A percentile compares a stretch with the other conserved stretches of the same genome.
Conservation (phyloP, 2,888 invertebrate species). For the Gnatocerus cornutus region DNA sequence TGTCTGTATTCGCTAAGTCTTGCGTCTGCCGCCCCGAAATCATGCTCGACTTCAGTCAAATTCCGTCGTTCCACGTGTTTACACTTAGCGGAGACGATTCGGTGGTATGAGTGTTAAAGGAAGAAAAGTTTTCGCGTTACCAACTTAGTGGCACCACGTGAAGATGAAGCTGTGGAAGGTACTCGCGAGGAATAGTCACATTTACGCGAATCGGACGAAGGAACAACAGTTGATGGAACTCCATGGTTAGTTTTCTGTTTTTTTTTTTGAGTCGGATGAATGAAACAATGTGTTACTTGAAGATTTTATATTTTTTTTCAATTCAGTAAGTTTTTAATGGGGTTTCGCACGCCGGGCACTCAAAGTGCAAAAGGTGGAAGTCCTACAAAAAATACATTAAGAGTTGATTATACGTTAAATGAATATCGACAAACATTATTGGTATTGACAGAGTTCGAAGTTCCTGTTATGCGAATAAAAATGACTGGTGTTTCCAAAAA, state of each 20-base stretch:
- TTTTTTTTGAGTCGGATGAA: background rate
- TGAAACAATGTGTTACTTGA: too few species aligned
- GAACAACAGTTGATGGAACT: constrained; percentile 62
- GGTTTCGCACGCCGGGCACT: background rate
- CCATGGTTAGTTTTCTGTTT: constrained; percentile 59
- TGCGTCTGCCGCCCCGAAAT: constrained; percentile 51
- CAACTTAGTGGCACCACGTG: background rate
- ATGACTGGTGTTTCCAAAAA: constrained; percentile 7
- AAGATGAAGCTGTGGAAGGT: constrained; percentile 71
- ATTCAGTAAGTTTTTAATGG: too few species aligned
- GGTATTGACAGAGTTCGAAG: background rate
- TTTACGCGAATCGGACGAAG: constrained; percentile 61
- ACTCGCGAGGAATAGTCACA: constrained; percentile 69
- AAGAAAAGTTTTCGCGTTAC: background rate
- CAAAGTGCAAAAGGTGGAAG: background rate
- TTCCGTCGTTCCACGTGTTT: constrained; percentile 38
- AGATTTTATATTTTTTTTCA: too few species aligned
- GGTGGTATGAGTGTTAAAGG: background rate
- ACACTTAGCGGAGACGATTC: constrained; percentile 13
- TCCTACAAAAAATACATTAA: background rate
- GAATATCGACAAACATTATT: background rate
- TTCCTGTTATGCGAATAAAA: constrained; percentile 15
- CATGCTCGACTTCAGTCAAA: constrained; percentile 42
- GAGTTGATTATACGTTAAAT: background rate
- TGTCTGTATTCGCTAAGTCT: constrained; percentile 55